Evolutionary conservation across 2,888 invertebrate genomes (phyloP), one percentile per base, ranked within the genome.

Genomic region (Sepiola atlantica): DNA sequence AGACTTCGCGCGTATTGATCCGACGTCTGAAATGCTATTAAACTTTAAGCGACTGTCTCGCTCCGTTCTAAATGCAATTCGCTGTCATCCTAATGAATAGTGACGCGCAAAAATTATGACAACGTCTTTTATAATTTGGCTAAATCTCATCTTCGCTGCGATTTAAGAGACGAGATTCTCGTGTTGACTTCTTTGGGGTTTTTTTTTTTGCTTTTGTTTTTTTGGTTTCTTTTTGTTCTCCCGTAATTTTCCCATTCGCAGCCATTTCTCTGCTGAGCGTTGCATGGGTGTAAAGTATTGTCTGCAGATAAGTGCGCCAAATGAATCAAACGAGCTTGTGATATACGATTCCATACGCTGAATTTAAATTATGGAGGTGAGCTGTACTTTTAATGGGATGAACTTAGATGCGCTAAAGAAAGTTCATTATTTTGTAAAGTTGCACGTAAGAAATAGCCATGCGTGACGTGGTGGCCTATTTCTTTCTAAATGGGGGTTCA

Each of bases 71-170:
- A 77, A 77, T 32, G 32, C 2, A 77, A 77, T 16, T 77, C 77
- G 18, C 12, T 16, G 16, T n/a, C 77, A 32, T 32, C 0, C 32
- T 77, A 77, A 77, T 77, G 77, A 77, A 77, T n/a, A 77, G 14
- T 77, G 77, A 77, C 77, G n/a, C 8, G 16, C n/a, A 77, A 32
- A 77, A 77, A 77, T 77, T 77, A 77, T 77, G 77, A 77, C 77
- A 77, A 77, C 77, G 77, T 77, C 77, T n/a, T 77, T 32, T 77
- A 77, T 77, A 77, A 77, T 77, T 77, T 77, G 32, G 77, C n/a
- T 77, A n/a, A 77, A 32, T 77, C 77, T n/a, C 77, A n/a, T 77
- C 77, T 77, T n/a, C 14, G 12, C 77, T 77, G 16, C 12, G n/a
- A 32, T 77, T 77, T 77, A 14, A 32, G 77, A n/a, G 77, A n/a